Evolutionary conservation across 2,888 invertebrate genomes (phyloP).

Genomic region (Salpingus planirostris): DNA sequence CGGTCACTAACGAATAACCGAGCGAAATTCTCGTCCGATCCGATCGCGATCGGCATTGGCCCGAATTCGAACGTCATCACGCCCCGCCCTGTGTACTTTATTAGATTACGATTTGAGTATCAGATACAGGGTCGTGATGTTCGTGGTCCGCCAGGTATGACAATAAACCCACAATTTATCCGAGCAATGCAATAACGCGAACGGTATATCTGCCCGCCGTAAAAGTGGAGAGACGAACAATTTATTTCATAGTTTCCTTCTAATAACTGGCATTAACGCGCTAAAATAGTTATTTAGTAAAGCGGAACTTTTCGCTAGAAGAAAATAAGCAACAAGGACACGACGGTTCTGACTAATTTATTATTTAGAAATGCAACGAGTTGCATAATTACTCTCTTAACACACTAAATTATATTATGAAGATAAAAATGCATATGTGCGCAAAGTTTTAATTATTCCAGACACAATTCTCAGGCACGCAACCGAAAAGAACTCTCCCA

Average conservation of each 20-base stretch:
- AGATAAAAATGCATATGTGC: slow-evolving; percentile 17
- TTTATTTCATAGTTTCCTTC: slow-evolving; percentile 13
- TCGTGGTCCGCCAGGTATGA: slow-evolving; percentile 3
- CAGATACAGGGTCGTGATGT: no score
- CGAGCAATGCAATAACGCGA: slow-evolving; percentile 1
- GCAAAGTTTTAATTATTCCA: slow-evolving; percentile 36
- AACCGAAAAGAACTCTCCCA: slow-evolving; percentile 22
- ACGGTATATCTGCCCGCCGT: background rate
- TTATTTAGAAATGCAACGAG: background rate
- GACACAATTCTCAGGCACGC: slow-evolving; percentile 31
- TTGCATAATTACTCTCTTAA: background rate
- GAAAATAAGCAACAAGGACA: slow-evolving; percentile 15
- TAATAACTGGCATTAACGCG: slow-evolving; percentile 16
- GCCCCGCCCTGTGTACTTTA: no score
- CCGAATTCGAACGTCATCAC: no score
- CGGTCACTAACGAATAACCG: no score
- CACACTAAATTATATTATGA: slow-evolving; percentile 21
- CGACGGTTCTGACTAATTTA: slow-evolving; percentile 1
- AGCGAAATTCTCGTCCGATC: no score
- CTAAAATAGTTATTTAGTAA: slow-evolving; percentile 16
- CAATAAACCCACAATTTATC: slow-evolving; percentile 4
- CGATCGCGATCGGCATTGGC: no score
- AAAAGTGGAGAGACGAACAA: slow-evolving; percentile 3
- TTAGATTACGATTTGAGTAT: no score
- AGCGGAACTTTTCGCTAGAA: slow-evolving; percentile 16